A percentile compares a stretch with the other conserved stretches of the same genome.
Evolutionary conservation across 1,140 invertebrate species (phyloP).

Genomic region (Philotrypesis tridentata): DNA sequence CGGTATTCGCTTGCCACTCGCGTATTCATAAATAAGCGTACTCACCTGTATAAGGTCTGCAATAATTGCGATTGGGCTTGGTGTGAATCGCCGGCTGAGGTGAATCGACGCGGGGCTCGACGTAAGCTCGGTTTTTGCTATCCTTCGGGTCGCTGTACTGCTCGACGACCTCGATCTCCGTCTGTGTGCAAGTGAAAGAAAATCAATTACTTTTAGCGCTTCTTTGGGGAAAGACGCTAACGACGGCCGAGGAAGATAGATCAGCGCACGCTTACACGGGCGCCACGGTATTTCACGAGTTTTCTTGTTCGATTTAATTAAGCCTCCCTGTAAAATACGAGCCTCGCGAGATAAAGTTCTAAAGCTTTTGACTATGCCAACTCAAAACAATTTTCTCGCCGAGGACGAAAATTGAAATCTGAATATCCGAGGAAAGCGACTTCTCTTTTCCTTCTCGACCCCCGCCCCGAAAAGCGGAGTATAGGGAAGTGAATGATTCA

Average conservation of each 20-base stretch:
- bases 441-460: not conserved
- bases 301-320: not conserved
- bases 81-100: slow-evolving; percentile 73
- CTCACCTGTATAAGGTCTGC: slow-evolving; percentile 76
- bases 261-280: no score
- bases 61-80: slow-evolving; percentile 76
- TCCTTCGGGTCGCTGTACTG: slow-evolving; percentile 74
- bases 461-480: no score
- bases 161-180: slow-evolving; percentile 72
- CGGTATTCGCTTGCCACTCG: no score
- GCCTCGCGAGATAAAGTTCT: not conserved
- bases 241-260: slow-evolving; percentile 35
- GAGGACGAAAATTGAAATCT: not conserved
- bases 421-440: not conserved
- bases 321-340: not conserved
- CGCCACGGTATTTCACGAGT: not conserved
- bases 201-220: not conserved
- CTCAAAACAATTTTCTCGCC: not conserved
- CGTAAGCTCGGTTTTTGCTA: slow-evolving; percentile 70
- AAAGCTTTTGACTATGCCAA: not conserved
- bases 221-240: not conserved
- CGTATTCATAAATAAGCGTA: slow-evolving; percentile 33
- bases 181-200: slow-evolving; percentile 56
- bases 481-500: not conserved
- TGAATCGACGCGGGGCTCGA: slow-evolving; percentile 66